Evolutionary conservation across 2,797 vertebrate genomes (phyloP), one percentile per base, ranked within the genome.

Genomic region (Sitta carolinensis): DNA sequence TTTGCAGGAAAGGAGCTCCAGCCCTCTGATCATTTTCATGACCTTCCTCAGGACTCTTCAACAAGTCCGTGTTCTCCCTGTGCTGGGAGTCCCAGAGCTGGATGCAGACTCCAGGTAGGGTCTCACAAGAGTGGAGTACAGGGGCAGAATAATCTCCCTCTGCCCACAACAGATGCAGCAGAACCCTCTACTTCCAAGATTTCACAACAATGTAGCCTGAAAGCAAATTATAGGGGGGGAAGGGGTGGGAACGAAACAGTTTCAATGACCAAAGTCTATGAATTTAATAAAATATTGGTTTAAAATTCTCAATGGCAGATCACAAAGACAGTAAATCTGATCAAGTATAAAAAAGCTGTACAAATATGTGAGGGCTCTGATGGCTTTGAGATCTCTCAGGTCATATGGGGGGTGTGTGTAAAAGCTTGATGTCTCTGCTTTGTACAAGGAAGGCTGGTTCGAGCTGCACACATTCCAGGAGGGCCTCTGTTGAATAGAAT

Each of bases 401-500:
- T 69, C 76, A 18, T 40, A 36, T 4, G 11, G 36, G 13, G 32
- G 21, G 68, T 5, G 38, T 42, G 22, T 70, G 54, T 55, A 43
- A 81, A 91, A 84, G 47, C 89, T 40, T 84, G 73, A 75, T 5
- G 8, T 82, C 79, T 84, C 74, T 79, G 34, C 55, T 77, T 73
- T 57, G 58, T 76, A 67, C 66, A 36, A 80, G 76, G 79, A 92
- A 84, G 82, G 73, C 69, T 73, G 70, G 63, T 78, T 84, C 73
- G 85, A 91, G 70, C 77, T 79, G 57, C 51, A 64, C 64, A 85
- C 51, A 16, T 80, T 94, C 55, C 87, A 93, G 82, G 80, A 94
- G 79, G 55, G 85, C 67, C 85, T 90, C 74, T 95, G 83, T 88
- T 95, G 87, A 81, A 91, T 5, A 88, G 32, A 93, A 93, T 74